These are phyloP conservation scores for Lymantria dispar DNA, from an alignment of 2,888 invertebrate genomes.

Conservation along the genomic window DNA sequence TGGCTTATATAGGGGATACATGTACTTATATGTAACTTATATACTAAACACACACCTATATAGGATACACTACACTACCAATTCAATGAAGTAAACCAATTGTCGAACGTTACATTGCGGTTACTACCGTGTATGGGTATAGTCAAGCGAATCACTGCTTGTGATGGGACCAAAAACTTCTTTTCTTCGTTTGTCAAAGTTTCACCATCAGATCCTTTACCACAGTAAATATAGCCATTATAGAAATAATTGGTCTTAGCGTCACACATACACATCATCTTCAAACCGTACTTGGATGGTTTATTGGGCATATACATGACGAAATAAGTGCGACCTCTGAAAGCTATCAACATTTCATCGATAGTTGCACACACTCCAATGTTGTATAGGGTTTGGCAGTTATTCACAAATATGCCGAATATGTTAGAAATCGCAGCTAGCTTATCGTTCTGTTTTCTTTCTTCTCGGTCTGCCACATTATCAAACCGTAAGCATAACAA, in stretches of 20 bases:
- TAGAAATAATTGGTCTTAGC: not conserved
- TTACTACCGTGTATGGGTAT: not conserved
- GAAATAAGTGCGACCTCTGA: constrained; percentile 20
- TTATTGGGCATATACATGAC: constrained; percentile 23
- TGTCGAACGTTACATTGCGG: not conserved
- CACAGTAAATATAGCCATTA: not conserved
- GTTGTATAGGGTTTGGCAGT: constrained; percentile 19
- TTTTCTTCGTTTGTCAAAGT: not conserved
- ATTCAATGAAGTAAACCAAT: not conserved
- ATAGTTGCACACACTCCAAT: constrained; percentile 15
- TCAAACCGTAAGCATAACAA: constrained; percentile 25
- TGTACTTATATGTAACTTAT: too few species aligned
- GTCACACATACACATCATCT: constrained; percentile 2
- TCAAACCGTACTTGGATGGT: constrained; percentile 19
- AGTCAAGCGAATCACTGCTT: not conserved
- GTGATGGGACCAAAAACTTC: not conserved
- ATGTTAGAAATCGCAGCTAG: constrained; percentile 16
- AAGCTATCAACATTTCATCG: constrained; percentile 29
- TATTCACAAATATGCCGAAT: constrained; percentile 21
- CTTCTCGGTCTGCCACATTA: constrained; percentile 11
- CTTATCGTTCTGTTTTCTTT: constrained; percentile 15
- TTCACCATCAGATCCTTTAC: not conserved
- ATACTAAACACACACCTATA: constrained; percentile 11
- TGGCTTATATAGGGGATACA: too few species aligned
- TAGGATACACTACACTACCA: constrained; percentile 11